Evolutionary conservation across 2,888 invertebrate species (phyloP).

Genomic region (Oeneis ivallda): DNA sequence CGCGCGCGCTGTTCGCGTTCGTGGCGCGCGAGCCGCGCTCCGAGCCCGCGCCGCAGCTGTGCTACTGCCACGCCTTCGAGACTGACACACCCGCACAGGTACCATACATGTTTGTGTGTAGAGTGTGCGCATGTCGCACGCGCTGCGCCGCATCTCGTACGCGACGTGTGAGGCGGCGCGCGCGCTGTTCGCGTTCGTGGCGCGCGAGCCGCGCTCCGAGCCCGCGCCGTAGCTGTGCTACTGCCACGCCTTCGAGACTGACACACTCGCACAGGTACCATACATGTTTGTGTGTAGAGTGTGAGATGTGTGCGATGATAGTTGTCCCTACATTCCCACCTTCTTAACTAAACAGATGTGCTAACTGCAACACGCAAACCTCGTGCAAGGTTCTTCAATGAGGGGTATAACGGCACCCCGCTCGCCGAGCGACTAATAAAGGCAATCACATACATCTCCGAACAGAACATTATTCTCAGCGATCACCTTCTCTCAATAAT

Average conservation of each 20-base stretch:
- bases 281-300: too few species aligned
- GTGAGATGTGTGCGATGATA: too few species aligned
- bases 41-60: conserved; percentile 86
- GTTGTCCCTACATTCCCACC: neutral
- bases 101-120: conserved; percentile 55
- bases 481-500: too few species aligned
- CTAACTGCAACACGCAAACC: neutral
- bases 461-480: too few species aligned
- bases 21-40: conserved; percentile 78
- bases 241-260: conserved; percentile 91
- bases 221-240: conserved; percentile 88
- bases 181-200: conserved; percentile 90
- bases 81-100: conserved; percentile 90
- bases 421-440: too few species aligned
- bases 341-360: too few species aligned
- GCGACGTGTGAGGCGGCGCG: conserved; percentile 91
- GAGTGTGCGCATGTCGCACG: conserved; percentile 92
- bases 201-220: conserved; percentile 74
- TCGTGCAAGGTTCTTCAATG: neutral
- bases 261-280: conserved; percentile 84
- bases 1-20: conserved; percentile 90
- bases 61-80: conserved; percentile 92
- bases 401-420: too few species aligned
- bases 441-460: too few species aligned
- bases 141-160: conserved; percentile 91